Conservation (phyloP, 2,888 invertebrate species). For the Papilio gigon region DNA sequence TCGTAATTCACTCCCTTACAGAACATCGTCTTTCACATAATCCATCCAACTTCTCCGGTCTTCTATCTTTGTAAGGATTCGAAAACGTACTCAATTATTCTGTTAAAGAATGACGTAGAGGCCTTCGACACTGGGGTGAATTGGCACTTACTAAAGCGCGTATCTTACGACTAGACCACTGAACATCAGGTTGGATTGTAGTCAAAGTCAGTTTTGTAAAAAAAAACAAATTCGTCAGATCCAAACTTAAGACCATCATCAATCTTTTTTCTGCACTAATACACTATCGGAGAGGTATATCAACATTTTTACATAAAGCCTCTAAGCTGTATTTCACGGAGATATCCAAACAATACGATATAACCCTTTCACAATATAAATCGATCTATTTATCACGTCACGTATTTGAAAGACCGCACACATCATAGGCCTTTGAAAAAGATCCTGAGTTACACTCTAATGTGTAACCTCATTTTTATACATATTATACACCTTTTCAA, state of each 20-base stretch:
- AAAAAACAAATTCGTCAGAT: background rate
- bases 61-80: no score
- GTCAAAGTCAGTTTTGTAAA: no score
- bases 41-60: no score
- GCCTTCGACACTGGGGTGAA: no score
- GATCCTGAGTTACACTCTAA: background rate
- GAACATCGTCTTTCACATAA: no score
- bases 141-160: no score
- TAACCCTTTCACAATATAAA: background rate
- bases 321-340: slow-evolving; percentile 9
- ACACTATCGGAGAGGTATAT: background rate
- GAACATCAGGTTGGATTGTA: no score
- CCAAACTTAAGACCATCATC: background rate
- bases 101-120: no score
- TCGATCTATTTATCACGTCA: slow-evolving; percentile 12
- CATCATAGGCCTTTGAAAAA: background rate
- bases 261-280: background rate
- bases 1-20: no score
- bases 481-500: background rate
- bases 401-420: slow-evolving; percentile 1
- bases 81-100: no score
- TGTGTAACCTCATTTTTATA: slow-evolving; percentile 1
- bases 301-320: background rate
- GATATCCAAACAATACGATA: background rate
- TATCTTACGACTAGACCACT: no score